Percentiles rank a stretch among this genome's conserved stretches.
phyloP scores from a whole-genome alignment of 2,113 vertebrate species.

The Colinus virginianus region DNA sequence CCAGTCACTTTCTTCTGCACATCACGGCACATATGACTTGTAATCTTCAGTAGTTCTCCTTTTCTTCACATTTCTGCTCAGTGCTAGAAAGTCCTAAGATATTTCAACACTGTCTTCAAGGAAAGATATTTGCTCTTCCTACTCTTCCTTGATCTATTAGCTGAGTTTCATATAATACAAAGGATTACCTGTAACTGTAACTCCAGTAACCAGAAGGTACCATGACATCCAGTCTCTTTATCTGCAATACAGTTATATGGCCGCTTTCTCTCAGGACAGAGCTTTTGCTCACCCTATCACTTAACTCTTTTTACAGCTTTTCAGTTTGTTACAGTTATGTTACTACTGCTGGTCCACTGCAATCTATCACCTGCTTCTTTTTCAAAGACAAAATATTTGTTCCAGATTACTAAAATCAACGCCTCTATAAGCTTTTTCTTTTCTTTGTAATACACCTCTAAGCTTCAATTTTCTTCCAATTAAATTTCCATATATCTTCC shows the following conservation, averaged over 20 bases:
- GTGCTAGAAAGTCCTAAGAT: neutral
- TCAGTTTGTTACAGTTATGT: neutral
- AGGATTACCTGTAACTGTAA: neutral
- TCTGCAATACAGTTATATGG: neutral
- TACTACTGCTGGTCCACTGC: neutral
- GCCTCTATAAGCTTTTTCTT: neutral
- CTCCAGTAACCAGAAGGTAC: neutral
- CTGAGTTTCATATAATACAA: neutral
- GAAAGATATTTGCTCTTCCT: neutral
- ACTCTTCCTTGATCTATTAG: neutral
- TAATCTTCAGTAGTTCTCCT: neutral
- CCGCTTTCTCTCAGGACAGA: neutral
- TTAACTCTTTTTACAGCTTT: neutral
- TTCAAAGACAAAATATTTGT: neutral
- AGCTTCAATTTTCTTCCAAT: neutral
- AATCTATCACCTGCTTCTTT: neutral
- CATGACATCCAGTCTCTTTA: neutral
- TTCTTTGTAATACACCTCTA: neutral
- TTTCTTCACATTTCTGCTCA: neutral
- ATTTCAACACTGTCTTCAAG: neutral
- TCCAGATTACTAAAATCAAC: neutral
- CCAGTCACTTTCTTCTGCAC: neutral
- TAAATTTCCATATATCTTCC: neutral
- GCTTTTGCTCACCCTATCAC: fast-evolving
- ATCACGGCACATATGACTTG: neutral